Evolutionary conservation across 2,888 invertebrate genomes (phyloP), one percentile per base, ranked within the genome.

Genomic region (Cryptocephalus primarius): DNA sequence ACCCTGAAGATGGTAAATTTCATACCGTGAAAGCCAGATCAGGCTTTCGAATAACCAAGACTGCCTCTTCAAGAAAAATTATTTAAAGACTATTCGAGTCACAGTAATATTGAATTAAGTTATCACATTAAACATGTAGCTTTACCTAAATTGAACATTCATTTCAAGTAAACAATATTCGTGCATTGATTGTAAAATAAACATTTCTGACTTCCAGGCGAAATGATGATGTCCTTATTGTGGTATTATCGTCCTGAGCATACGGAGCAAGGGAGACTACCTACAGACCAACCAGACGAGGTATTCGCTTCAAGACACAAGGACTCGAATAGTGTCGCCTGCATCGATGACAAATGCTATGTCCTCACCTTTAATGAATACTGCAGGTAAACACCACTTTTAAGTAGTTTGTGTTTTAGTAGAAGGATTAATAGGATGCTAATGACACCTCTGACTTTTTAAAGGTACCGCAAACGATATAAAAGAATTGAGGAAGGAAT

Each of bases 181-280:
- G 3, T 22, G 22, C 3, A 22, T 22, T 2, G 6, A 2, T 22
- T 22, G 22, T 22, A 6, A 22, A 22, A 22, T 22, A 6, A 22
- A 22, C 8, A 4, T 10, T 36, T 36, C 36, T 36, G n/a, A 2
- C 12, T 47, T 69, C 1, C 70, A 92, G 94, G 90, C 49, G 94
- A 95, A 73, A 94, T 95, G 92, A 93, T 93, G 92, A 88, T 95
- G 75, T 92, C 92, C 4, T 74, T 96, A 50, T 75, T 95, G 55
- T 96, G 96, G 96, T 96, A 94, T 75, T 96, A 96, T 73, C 82
- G 95, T 61, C 95, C 95, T 1, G 96, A 96, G 72, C 95, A 96
- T 72, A 93, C 94, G 11, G 94, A 94, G 64, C 84, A 83, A 63
- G 94, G 93, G 22, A 79, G 89, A 32, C 79, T 82, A 62, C 77